Conservation (phyloP, 2,888 invertebrate species). For the Pediacus dermestoides region DNA sequence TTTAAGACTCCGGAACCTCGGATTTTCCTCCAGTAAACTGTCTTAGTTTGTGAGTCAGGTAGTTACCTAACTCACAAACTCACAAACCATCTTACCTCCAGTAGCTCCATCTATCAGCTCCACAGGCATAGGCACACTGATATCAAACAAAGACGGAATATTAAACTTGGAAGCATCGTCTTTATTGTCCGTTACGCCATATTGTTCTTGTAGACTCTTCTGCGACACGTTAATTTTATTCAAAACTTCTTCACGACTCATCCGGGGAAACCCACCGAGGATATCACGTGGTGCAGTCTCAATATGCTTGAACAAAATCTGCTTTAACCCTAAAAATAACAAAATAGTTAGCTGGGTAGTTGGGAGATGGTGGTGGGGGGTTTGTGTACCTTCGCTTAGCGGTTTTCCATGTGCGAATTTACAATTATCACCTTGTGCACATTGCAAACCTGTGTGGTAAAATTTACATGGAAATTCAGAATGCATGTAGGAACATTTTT, state of each 20-base stretch:
- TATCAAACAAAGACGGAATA: constrained; percentile 46
- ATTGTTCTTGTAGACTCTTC: constrained; percentile 50
- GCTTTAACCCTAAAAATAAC: constrained; percentile 40
- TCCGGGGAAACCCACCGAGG: constrained; percentile 81
- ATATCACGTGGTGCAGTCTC: constrained; percentile 90
- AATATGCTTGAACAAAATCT: constrained; percentile 64
- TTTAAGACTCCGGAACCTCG: too few species aligned
- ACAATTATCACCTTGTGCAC: constrained; percentile 73
- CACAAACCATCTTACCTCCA: constrained; percentile 9
- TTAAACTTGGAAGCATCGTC: constrained; percentile 28
- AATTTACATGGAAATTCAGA: constrained; percentile 96
- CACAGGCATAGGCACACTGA: constrained; percentile 41
- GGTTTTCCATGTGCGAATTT: constrained; percentile 91
- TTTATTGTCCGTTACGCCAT: constrained; percentile 20
- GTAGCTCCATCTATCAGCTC: constrained; percentile 28
- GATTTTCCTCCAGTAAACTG: too few species aligned
- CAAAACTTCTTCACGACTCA: constrained; percentile 73
- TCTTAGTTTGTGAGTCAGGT: too few species aligned
- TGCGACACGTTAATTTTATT: constrained; percentile 53
- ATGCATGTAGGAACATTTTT: constrained; percentile 95
- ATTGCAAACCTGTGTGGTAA: constrained; percentile 88
- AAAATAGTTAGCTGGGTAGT: too few species aligned
- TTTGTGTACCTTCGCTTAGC: constrained; percentile 64
- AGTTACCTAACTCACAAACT: too few species aligned
- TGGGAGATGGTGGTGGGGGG: constrained; percentile 5